Evolutionary conservation across 2,113 vertebrate genomes (phyloP).

Genomic region (Ceyx cyanopectus): DNA sequence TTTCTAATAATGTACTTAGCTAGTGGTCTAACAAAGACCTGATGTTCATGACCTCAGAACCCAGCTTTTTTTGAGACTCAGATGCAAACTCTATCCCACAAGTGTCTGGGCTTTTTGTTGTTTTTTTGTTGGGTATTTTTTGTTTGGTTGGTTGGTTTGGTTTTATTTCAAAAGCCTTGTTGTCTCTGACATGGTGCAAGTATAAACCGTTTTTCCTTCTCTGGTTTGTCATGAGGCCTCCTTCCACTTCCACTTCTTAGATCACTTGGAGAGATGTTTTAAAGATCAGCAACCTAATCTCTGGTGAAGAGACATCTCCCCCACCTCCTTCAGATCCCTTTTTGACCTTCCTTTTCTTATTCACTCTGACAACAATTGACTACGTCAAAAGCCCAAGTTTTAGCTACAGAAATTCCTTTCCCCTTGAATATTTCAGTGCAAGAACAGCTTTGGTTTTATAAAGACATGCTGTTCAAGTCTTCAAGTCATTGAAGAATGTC

Average conservation of each 20-base stretch:
- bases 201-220: neutral
- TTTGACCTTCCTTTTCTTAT: neutral
- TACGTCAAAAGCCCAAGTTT: neutral
- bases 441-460: constrained; percentile 11
- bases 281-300: neutral
- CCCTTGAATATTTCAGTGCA: neutral
- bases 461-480: neutral
- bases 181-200: neutral
- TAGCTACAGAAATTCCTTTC: neutral
- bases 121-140: neutral
- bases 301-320: neutral
- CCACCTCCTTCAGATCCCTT: neutral
- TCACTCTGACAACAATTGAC: neutral
- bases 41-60: neutral
- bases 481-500: neutral
- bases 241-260: neutral
- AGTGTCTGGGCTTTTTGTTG: accelerated
- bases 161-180: neutral
- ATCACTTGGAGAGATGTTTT: neutral
- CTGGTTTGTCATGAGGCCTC: neutral
- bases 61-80: neutral
- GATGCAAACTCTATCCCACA: neutral
- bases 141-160: too few relatives aligned
- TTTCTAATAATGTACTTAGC: neutral
- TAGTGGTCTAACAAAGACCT: neutral